Conservation (phyloP, 2,888 invertebrate genomes). For the Sialis fuliginosa region DNA sequence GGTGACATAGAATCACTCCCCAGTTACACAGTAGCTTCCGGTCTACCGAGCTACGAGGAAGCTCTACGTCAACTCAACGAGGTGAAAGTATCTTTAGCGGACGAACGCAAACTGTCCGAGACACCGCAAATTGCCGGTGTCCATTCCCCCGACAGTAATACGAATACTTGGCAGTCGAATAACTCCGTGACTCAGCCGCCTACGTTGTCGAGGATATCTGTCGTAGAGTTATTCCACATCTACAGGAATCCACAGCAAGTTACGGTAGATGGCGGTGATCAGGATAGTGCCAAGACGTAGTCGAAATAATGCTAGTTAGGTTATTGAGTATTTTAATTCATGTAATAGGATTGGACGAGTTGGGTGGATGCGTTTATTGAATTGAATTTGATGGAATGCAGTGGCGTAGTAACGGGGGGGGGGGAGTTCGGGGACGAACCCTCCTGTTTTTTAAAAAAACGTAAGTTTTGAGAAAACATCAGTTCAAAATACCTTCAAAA, state of each 20-base stretch:
- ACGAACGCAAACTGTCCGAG: constrained; percentile 11
- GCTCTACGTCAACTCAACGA: constrained; percentile 38
- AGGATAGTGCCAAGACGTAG: too few species aligned
- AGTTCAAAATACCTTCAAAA: too few species aligned
- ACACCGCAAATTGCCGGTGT: constrained; percentile 3
- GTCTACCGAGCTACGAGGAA: constrained; percentile 42
- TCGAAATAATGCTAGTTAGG: too few species aligned
- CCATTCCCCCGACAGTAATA: neutral
- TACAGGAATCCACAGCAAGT: constrained; percentile 13
- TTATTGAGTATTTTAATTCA: too few species aligned
- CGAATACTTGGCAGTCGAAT: constrained; percentile 13
- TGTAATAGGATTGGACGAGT: too few species aligned
- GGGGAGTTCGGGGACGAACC: too few species aligned
- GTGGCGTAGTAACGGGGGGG: too few species aligned
- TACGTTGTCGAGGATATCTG: constrained; percentile 17
- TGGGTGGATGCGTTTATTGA: too few species aligned
- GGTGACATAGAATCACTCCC: constrained; percentile 35
- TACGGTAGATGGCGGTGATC: too few species aligned
- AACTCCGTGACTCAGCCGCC: constrained; percentile 16
- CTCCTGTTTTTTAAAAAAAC: too few species aligned
- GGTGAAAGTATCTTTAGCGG: constrained; percentile 12
- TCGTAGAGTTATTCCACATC: constrained; percentile 21
- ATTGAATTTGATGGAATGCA: too few species aligned
- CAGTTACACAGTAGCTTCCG: constrained; percentile 45
- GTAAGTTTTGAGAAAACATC: too few species aligned